A percentile compares a stretch with the other conserved stretches of the same genome.
phyloP scores from a whole-genome alignment of 2,797 vertebrate genomes.

The Apodemus agrarius region DNA sequence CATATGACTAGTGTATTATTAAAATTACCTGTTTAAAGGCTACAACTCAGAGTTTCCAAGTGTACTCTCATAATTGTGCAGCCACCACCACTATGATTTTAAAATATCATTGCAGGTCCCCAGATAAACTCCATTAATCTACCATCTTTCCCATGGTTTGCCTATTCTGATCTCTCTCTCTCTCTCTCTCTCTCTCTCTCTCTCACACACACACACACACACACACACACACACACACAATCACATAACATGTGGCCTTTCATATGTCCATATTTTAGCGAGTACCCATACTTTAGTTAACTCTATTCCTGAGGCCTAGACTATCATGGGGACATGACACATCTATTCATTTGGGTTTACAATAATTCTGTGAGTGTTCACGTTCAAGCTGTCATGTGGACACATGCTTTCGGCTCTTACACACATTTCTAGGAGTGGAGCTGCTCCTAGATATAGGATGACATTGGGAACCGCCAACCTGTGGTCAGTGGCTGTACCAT shows the following conservation, averaged over 20 bases:
- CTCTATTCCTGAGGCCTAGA: constrained; percentile 1
- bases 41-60: not conserved
- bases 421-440: not conserved
- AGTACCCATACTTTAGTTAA: not conserved
- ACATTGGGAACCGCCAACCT: not conserved
- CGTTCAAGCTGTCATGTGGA: not conserved
- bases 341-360: not conserved
- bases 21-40: not conserved
- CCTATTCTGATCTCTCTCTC: not conserved
- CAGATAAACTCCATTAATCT: not conserved
- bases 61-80: not conserved
- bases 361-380: not conserved
- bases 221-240: not conserved
- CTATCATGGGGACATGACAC: not conserved
- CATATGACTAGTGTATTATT: constrained; percentile 23
- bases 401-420: not conserved
- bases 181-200: too few relatives aligned
- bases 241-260: not conserved
- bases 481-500: not conserved
- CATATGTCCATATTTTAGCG: not conserved
- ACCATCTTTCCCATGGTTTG: not conserved
- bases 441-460: not conserved
- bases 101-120: not conserved
- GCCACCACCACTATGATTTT: not conserved
- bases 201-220: not conserved